Evolutionary conservation across 2,888 invertebrate species (phyloP), one percentile per base, ranked within the genome.

Genomic region (Diplolepis rosae): DNA sequence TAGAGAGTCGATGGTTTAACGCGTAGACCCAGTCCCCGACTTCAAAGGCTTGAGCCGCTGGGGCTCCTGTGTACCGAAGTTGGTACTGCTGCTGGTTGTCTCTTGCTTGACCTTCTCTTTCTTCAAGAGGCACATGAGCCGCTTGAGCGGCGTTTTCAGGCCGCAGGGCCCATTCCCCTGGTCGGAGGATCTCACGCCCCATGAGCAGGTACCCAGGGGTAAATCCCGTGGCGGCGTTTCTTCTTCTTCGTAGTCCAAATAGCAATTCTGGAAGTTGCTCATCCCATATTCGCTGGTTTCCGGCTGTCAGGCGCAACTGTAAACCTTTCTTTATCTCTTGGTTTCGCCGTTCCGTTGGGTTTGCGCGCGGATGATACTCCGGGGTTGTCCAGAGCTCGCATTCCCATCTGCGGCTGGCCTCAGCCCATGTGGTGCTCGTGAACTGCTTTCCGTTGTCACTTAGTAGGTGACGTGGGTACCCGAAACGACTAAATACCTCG

Each of bases 391-490:
- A n/a, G n/a, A n/a, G n/a, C n/a, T n/a, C n/a, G n/a, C n/a, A n/a
- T n/a, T n/a, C n/a, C n/a, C n/a, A n/a, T n/a, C n/a, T n/a, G n/a
- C n/a, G n/a, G n/a, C n/a, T n/a, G n/a, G n/a, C n/a, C n/a, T n/a
- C n/a, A n/a, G n/a, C n/a, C n/a, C n/a, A n/a, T n/a, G n/a, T n/a
- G n/a, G n/a, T n/a, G n/a, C n/a, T n/a, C n/a, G n/a, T n/a, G n/a
- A n/a, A n/a, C n/a, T n/a, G n/a, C n/a, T n/a, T n/a, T n/a, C n/a
- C n/a, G n/a, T n/a, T n/a, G n/a, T n/a, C n/a, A n/a, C n/a, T n/a
- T n/a, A n/a, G n/a, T n/a, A n/a, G n/a, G n/a, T n/a, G 48, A n/a
- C 66, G 32, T 1, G 72, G 72, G 35, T 72, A 75, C 1, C 69
- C 72, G 65, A 51, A 72, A n/a, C 70, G 45, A 3, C 68, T 32